Percentiles rank a stretch among this genome's conserved stretches.
phyloP scores from a whole-genome alignment of 2,888 invertebrate genomes.

The Pinctada fucata region DNA sequence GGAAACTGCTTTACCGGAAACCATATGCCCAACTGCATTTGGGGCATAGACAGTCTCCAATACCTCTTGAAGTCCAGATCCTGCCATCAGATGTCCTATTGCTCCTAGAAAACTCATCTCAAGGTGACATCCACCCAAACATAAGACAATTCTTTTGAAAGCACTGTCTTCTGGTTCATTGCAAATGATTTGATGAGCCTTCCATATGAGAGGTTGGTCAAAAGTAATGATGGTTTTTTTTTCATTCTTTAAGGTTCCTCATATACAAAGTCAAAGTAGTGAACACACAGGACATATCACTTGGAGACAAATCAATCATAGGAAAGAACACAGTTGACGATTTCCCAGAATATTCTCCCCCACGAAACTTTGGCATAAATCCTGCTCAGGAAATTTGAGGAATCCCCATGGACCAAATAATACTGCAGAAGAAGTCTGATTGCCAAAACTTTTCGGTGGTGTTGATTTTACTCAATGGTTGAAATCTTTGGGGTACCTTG shows the following conservation, averaged over 20 bases:
- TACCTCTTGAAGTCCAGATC: conserved; percentile 55
- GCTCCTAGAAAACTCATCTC: conserved; percentile 57
- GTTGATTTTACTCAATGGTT: too few species aligned
- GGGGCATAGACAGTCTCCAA: conserved; percentile 54
- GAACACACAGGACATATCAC: conserved; percentile 35
- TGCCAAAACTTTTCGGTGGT: too few species aligned
- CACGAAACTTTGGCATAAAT: too few species aligned
- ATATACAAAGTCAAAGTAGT: conserved; percentile 43
- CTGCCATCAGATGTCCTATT: conserved; percentile 50
- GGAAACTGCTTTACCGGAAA: conserved; percentile 52
- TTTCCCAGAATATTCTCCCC: too few species aligned
- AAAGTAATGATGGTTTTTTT: conserved; percentile 50
- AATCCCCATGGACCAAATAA: too few species aligned
- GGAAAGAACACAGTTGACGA: too few species aligned
- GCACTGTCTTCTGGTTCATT: not conserved
- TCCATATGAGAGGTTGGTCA: conserved; percentile 53
- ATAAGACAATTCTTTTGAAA: conserved; percentile 27
- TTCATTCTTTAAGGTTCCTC: conserved; percentile 15
- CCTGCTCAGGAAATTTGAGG: too few species aligned
- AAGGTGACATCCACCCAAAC: conserved; percentile 52
- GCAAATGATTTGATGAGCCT: conserved; percentile 28
- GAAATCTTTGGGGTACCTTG: not conserved
- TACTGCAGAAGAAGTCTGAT: too few species aligned
- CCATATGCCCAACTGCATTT: conserved; percentile 56
- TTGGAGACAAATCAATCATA: too few species aligned